Base-by-base conservation (phyloP, 1,140 invertebrate genomes). In the Bombyx mori region DNA sequence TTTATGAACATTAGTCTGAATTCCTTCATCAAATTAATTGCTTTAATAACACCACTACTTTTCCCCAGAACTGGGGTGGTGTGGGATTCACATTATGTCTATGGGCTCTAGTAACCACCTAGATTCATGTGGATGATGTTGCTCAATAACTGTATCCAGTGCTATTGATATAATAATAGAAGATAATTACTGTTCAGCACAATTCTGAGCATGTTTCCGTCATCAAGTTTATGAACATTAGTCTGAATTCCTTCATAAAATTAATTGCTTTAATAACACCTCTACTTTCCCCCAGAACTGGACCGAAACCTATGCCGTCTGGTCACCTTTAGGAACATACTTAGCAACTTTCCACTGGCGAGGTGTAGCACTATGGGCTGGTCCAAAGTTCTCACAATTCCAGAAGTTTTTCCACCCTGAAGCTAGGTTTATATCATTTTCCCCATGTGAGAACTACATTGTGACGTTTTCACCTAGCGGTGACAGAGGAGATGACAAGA, bases 281-380 rank as follows among this genome's bases (percentile, higher is more conserved):
- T 10, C 12, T 47, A 47, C 56, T 60, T 54, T 44, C 55, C 82
- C 80, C 42, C 76, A 97, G 95, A 91, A 93, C 61, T 98, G 97
- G 96, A 97, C 97, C 9, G 97, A 99, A 79, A 96, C 95, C 0
- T 97, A 97, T 77, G 94, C 98, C 1, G 95, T 95, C 68, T 99
- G 98, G 98, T 99, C 98, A 22, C 98, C 97, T 1, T 88, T 97
- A 45, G 99, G 99, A 44, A 99, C 97, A 2, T 99, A 98, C 84
- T 88, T 99, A 46, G 93, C 97, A 0, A 99, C 98, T 0, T 97
- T 99, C 85, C 98, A 99, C 82, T 93, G 93, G 77, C 92, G 94
- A 68, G 99, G 99, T 65, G 96, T 99, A 57, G 97, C 96, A 0
- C 88, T 99, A 22, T 99, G 98, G 98, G 98, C 97, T 52, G 98